phyloP scores from a whole-genome alignment of 1,140 invertebrate species.

The Drosophila saltans region DNA sequence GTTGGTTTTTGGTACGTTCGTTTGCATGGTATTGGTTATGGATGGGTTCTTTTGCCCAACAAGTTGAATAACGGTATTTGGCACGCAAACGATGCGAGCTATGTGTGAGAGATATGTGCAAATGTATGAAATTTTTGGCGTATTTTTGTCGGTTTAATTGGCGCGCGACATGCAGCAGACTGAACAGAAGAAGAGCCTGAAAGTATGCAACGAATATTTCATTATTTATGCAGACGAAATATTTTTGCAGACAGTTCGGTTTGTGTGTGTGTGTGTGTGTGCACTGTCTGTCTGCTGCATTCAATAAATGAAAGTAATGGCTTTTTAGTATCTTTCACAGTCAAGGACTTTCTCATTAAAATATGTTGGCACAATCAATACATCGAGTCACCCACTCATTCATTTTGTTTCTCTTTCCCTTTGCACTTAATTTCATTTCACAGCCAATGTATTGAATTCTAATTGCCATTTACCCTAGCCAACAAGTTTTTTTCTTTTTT shows the following conservation, averaged over 20 bases:
- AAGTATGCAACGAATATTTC: conserved; percentile 69
- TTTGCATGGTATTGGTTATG: background rate
- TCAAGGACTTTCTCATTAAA: conserved; percentile 65
- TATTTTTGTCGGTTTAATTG: conserved; percentile 66
- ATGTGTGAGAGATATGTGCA: conserved; percentile 51
- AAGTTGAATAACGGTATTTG: conserved; percentile 59
- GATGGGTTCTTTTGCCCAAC: conserved; percentile 48
- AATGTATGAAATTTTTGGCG: conserved; percentile 72
- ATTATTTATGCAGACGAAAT: conserved; percentile 52
- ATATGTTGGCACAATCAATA: conserved; percentile 52
- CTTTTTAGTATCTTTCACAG: conserved; percentile 27
- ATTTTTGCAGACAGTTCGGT: conserved; percentile 25
- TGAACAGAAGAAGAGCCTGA: conserved; percentile 40
- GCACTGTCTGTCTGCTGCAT: conserved; percentile 41
- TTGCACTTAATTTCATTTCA: conserved; percentile 65
- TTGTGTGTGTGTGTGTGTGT: conserved; percentile 4
- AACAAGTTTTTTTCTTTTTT: background rate
- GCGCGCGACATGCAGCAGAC: conserved; percentile 55
- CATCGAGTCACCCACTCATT: conserved; percentile 30
- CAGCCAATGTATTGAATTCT: conserved; percentile 64
- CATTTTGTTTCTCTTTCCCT: conserved; percentile 7
- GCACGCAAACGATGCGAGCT: conserved; percentile 55
- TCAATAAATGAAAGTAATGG: conserved; percentile 65
- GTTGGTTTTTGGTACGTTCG: background rate
- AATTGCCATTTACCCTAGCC: conserved; percentile 48